These are phyloP conservation scores for Crypturellus tataupa DNA, from an alignment of 2,797 vertebrate genomes.

Conservation along the genomic window DNA sequence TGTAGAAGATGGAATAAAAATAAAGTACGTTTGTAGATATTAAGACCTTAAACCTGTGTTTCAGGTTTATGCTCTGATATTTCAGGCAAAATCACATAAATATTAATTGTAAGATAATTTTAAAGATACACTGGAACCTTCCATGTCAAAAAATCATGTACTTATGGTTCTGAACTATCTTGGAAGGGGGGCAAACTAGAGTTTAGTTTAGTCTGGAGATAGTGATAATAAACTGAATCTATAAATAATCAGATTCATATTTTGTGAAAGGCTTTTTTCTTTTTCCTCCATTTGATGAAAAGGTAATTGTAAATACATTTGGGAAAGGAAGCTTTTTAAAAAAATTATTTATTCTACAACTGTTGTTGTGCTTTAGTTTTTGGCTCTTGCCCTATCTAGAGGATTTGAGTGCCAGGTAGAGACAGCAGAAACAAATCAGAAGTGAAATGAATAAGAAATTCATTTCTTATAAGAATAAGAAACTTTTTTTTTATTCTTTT, in stretches of 20 bases:
- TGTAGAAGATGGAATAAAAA: not conserved
- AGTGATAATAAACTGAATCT: not conserved
- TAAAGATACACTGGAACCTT: not conserved
- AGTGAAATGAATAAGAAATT: not conserved
- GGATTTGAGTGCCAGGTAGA: not conserved
- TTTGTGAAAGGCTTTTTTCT: not conserved
- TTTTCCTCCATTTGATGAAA: not conserved
- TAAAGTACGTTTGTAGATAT: not conserved
- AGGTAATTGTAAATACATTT: not conserved
- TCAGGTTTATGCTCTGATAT: not conserved
- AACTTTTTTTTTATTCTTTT: not conserved
- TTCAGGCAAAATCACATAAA: not conserved
- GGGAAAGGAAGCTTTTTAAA: not conserved
- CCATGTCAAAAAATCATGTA: accelerated
- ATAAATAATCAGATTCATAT: not conserved
- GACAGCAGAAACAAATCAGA: not conserved
- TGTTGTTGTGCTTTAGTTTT: not conserved
- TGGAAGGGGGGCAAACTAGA: not conserved
- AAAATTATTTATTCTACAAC: not conserved
- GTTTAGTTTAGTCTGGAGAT: not conserved
- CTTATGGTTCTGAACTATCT: not conserved
- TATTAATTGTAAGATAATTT: not conserved
- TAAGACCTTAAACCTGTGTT: not conserved
- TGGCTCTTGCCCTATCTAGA: not conserved
- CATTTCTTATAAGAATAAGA: no score